Conservation (phyloP, 53 echinoderm and acorn worm genomes). For the Zoroaster sp. region DNA sequence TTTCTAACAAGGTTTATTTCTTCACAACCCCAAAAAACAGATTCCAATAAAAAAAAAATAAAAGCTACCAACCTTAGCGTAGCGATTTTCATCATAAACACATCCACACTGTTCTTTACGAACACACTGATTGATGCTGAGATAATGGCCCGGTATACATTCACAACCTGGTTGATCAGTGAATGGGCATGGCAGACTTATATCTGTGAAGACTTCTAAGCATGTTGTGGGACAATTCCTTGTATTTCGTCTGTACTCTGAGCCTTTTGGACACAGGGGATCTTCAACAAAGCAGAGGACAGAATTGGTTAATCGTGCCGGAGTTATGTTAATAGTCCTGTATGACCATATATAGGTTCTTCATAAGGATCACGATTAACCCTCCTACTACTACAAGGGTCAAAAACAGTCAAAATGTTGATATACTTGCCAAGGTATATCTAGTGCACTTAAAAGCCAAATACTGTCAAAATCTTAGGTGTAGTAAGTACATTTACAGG, state of each 20-base stretch:
- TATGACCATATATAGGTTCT: no score
- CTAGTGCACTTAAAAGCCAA: no score
- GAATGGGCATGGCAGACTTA: slow-evolving; percentile 17
- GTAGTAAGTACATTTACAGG: no score
- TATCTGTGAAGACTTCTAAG: slow-evolving; percentile 6
- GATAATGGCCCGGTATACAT: slow-evolving; percentile 64
- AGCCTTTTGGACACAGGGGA: slow-evolving; percentile 30
- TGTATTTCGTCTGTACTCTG: slow-evolving; percentile 55
- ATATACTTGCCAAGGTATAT: no score
- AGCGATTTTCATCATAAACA: slow-evolving; percentile 12
- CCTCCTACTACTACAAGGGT: no score
- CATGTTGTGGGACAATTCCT: slow-evolving; percentile 70
- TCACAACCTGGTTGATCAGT: slow-evolving; percentile 69
- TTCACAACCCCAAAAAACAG: no score
- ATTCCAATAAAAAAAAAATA: background rate
- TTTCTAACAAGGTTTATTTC: no score
- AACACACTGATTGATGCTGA: slow-evolving; percentile 59
- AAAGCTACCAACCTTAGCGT: slow-evolving; percentile 47
- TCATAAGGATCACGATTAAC: no score
- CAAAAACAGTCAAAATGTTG: no score
- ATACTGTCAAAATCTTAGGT: no score
- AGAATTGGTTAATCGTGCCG: no score
- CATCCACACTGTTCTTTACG: slow-evolving; percentile 67
- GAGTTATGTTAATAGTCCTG: no score
- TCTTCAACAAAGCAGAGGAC: background rate